phyloP scores from a whole-genome alignment of 2,888 invertebrate species.

The Timema cristinae region DNA sequence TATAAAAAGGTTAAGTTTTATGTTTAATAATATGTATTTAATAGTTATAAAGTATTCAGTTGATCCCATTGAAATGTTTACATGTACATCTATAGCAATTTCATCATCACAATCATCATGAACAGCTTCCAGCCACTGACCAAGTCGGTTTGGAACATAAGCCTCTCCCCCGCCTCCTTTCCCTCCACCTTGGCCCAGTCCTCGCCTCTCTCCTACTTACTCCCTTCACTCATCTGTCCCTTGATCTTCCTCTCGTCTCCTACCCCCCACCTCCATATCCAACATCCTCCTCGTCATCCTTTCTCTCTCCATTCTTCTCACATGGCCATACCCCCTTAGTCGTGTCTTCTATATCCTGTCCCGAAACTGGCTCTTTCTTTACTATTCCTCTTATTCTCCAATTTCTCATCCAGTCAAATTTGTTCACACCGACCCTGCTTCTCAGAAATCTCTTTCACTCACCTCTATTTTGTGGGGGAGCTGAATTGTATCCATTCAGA shows the following conservation, averaged over 20 bases:
- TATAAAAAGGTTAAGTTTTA: no score
- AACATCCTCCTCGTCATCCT: no score
- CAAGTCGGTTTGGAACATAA: neutral
- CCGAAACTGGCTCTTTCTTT: neutral
- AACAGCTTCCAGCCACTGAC: no score
- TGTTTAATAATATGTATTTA: no score
- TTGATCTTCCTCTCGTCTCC: no score
- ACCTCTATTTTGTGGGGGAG: neutral
- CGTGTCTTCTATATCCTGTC: neutral
- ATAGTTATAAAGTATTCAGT: no score
- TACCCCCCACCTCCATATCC: no score
- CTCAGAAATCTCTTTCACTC: neutral
- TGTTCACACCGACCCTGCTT: neutral
- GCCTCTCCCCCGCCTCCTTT: neutral
- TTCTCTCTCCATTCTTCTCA: no score
- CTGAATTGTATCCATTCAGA: no score
- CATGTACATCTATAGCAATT: neutral
- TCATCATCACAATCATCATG: no score
- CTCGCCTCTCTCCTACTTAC: neutral
- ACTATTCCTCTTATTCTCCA: neutral
- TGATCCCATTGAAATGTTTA: no score
- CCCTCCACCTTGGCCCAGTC: neutral
- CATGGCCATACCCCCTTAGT: no score
- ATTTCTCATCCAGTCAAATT: neutral
- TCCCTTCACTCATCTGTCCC: neutral